These are phyloP conservation scores for Hippocampus guttulatus DNA, from an alignment of 2,113 vertebrate species.

Conservation along the genomic window DNA sequence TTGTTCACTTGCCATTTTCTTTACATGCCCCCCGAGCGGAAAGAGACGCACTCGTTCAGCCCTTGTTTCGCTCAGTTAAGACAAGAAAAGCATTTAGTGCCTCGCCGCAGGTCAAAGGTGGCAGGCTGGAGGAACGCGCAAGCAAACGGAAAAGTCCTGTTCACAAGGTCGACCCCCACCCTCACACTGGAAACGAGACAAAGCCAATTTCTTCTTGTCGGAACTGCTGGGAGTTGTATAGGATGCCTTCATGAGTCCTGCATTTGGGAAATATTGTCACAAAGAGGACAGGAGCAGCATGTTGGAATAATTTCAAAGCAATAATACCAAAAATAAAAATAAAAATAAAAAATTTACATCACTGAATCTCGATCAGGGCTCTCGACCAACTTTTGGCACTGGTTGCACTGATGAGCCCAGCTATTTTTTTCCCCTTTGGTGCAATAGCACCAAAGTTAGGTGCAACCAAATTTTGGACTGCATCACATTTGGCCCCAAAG, in stretches of 20 bases:
- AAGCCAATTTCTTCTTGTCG: not conserved
- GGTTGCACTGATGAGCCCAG: too few relatives aligned
- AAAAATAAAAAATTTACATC: too few relatives aligned
- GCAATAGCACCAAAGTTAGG: too few relatives aligned
- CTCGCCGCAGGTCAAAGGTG: conserved; percentile 56
- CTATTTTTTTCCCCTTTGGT: too few relatives aligned
- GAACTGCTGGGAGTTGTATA: not conserved
- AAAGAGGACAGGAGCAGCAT: too few relatives aligned
- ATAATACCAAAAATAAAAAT: too few relatives aligned
- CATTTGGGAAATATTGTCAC: too few relatives aligned
- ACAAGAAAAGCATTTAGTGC: conserved; percentile 64
- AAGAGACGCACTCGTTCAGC: conserved; percentile 58
- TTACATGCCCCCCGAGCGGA: conserved; percentile 50
- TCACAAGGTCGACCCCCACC: not conserved
- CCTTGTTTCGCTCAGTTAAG: conserved; percentile 56
- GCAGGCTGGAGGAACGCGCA: conserved; percentile 36
- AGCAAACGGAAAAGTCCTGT: conserved; percentile 27
- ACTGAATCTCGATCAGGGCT: too few relatives aligned
- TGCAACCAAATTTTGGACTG: too few relatives aligned
- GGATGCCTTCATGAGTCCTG: not conserved
- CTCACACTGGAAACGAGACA: not conserved
- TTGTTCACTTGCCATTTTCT: conserved; percentile 66
- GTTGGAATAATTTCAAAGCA: too few relatives aligned
- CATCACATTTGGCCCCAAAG: too few relatives aligned
- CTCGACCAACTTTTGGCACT: too few relatives aligned